Conservation (phyloP, 2,113 vertebrate species). For the Chiloscyllium plagiosum region DNA sequence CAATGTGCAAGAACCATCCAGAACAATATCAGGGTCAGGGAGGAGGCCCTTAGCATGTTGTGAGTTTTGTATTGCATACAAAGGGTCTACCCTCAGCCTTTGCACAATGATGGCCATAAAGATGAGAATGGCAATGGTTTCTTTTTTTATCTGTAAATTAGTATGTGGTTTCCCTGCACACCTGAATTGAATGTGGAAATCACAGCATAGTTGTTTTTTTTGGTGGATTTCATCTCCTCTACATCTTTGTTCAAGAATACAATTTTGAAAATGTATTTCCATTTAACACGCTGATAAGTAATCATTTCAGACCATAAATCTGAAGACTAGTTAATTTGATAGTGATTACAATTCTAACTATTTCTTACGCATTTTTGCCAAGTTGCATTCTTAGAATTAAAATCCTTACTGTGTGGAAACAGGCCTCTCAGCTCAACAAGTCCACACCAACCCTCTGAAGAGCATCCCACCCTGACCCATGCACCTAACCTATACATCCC, state of each 20-base stretch:
- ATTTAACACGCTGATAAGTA: background rate
- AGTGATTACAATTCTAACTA: background rate
- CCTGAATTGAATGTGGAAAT: background rate
- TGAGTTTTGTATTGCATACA: background rate
- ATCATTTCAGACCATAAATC: background rate
- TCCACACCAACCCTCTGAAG: too few species aligned
- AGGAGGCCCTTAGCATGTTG: background rate
- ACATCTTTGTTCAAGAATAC: background rate
- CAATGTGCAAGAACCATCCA: background rate
- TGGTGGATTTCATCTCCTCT: background rate
- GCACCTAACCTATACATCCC: too few species aligned
- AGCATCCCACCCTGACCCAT: too few species aligned
- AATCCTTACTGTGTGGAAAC: too few species aligned
- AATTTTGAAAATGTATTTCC: background rate
- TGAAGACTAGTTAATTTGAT: constrained; percentile 7
- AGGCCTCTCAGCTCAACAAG: too few species aligned
- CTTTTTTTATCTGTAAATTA: too few species aligned
- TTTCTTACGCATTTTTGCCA: background rate
- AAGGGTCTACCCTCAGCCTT: background rate
- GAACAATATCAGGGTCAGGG: background rate
- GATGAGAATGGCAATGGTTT: background rate
- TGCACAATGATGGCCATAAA: background rate
- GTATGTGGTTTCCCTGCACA: background rate
- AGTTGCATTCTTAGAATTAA: background rate
- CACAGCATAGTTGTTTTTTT: background rate